Percentiles rank a stretch among this genome's conserved stretches.
phyloP scores from a whole-genome alignment of 2,797 vertebrate species.

The Sebastes nivosus region DNA sequence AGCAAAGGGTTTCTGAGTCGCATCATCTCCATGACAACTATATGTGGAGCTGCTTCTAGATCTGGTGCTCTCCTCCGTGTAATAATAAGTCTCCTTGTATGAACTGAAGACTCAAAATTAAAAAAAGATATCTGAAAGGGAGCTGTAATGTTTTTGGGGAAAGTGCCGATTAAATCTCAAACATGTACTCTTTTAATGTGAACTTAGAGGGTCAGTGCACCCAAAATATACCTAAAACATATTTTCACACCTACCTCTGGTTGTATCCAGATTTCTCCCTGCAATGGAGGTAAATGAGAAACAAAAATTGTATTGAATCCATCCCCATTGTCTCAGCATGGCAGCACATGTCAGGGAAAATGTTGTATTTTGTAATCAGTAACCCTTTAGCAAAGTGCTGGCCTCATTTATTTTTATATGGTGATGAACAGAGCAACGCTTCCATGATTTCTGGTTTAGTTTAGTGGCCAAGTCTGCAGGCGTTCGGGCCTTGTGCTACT shows the following conservation, averaged over 20 bases:
- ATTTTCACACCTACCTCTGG: background rate
- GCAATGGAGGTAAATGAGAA: background rate
- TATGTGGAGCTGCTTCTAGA: background rate
- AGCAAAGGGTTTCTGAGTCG: constrained; percentile 3
- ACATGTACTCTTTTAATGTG: background rate
- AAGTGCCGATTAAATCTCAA: background rate
- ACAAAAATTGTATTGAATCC: background rate
- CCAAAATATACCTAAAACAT: background rate
- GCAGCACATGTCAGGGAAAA: background rate
- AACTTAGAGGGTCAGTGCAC: background rate
- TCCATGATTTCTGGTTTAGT: background rate
- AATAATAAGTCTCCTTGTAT: background rate
- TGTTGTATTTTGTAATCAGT: background rate
- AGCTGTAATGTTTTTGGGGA: background rate
- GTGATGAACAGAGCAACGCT: background rate
- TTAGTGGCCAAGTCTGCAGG: background rate
- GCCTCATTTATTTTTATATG: background rate
- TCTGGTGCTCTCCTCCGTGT: background rate
- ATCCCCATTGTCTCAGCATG: background rate
- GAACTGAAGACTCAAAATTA: background rate
- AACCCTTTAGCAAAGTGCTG: background rate
- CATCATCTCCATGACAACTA: constrained; percentile 23
- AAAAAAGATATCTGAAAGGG: background rate
- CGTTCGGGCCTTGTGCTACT: constrained; percentile 15
- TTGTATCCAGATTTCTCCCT: background rate